These are phyloP conservation scores for Salminus brasiliensis DNA, from an alignment of 2,113 vertebrate genomes.

Conservation along the genomic window DNA sequence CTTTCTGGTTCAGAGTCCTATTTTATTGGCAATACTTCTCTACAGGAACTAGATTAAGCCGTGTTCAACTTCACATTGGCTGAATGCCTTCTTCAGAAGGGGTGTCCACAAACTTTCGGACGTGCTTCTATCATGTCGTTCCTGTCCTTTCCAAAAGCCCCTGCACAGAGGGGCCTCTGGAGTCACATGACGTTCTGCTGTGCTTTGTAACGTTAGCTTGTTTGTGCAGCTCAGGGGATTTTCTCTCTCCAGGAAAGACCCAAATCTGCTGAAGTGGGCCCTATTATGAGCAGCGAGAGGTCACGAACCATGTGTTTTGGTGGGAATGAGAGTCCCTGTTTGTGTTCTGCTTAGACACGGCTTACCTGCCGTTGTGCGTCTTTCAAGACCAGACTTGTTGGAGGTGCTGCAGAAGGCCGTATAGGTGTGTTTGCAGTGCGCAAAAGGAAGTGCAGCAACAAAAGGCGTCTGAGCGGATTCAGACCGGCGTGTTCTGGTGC, in stretches of 20 bases:
- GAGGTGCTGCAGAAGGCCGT: background rate
- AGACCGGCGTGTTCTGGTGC: background rate
- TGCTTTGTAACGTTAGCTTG: background rate
- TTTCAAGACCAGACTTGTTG: conserved; percentile 37
- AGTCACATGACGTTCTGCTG: background rate
- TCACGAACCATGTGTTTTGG: background rate
- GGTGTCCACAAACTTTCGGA: too few relatives aligned
- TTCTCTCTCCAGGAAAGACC: background rate
- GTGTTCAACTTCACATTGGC: too few relatives aligned
- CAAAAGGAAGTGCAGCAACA: conserved; percentile 28
- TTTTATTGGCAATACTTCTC: too few relatives aligned
- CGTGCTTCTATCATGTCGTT: too few relatives aligned
- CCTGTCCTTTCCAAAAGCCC: too few relatives aligned
- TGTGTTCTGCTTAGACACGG: background rate
- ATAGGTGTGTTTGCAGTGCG: background rate
- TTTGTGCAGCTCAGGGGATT: background rate
- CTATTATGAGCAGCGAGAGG: background rate
- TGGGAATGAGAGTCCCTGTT: background rate
- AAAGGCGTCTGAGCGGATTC: background rate
- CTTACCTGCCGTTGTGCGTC: background rate
- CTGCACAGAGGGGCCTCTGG: background rate
- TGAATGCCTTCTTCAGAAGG: too few relatives aligned
- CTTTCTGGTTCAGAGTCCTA: too few relatives aligned
- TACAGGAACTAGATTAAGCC: too few relatives aligned
- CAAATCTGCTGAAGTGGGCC: background rate